Percentiles rank a stretch among this genome's conserved stretches.
Evolutionary conservation across 2,113 vertebrate species (phyloP).

Genomic region (Ptilorrhoa leucosticta): DNA sequence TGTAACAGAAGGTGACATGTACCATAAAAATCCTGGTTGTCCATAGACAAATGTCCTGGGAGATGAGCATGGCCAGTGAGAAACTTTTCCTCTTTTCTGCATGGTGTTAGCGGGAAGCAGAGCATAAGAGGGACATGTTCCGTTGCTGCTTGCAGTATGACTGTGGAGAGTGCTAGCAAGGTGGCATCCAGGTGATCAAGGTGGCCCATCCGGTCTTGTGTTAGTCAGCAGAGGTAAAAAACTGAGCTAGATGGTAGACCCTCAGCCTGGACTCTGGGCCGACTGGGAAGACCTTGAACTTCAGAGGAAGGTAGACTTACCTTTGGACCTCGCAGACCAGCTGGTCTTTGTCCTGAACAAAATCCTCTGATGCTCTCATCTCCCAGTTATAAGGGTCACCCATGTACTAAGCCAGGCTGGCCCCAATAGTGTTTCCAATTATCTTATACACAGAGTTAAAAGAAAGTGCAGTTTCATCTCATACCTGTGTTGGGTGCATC

Average conservation of each 20-base stretch:
- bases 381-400: background rate
- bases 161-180: background rate
- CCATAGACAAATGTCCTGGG: background rate
- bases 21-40: background rate
- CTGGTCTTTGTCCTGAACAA: background rate
- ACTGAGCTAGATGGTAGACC: background rate
- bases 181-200: background rate
- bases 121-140: background rate
- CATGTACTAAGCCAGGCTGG: background rate
- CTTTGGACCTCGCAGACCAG: background rate
- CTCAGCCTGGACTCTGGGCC: background rate
- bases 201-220: background rate
- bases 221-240: background rate
- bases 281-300: background rate
- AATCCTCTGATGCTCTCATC: background rate
- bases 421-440: background rate
- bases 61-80: background rate
- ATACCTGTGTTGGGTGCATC: background rate
- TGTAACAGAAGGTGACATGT: background rate
- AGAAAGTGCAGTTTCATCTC: background rate
- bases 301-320: background rate
- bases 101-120: background rate
- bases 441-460: background rate
- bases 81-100: background rate
- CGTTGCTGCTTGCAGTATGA: accelerated